These are phyloP conservation scores for Pogonocichla stellata DNA, from an alignment of 2,113 vertebrate genomes.

Conservation along the genomic window DNA sequence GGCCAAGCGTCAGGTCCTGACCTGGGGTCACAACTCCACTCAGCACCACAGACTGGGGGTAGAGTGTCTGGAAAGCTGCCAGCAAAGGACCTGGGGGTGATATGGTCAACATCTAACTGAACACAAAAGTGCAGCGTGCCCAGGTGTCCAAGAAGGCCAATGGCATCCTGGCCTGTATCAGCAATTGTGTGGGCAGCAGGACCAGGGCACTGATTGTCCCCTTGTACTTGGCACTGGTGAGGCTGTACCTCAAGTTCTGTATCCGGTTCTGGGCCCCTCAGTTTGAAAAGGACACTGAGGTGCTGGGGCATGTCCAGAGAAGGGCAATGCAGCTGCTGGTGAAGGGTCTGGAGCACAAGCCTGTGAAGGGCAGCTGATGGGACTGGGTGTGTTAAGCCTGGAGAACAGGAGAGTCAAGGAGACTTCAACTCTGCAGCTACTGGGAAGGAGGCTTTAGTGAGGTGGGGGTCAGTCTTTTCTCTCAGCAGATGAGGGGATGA, in stretches of 20 bases:
- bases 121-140: not conserved
- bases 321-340: not conserved
- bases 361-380: rapidly evolving
- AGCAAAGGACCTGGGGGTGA: not conserved
- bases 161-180: not conserved
- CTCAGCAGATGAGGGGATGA: not conserved
- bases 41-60: not conserved
- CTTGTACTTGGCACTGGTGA: not conserved
- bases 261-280: not conserved
- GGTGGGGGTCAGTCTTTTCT: not conserved
- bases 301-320: not conserved
- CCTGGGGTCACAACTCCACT: not conserved
- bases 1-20: not conserved
- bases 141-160: not conserved
- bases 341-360: not conserved
- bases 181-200: not conserved
- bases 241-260: rapidly evolving
- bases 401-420: not conserved
- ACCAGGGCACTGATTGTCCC: rapidly evolving
- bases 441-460: not conserved
- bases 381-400: not conserved
- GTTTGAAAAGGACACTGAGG: not conserved
- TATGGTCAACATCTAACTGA: rapidly evolving
- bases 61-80: not conserved
- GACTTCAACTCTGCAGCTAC: not conserved